Percentiles rank a stretch among this genome's conserved stretches.
phyloP scores from a whole-genome alignment of 2,888 invertebrate species.

The Drosophila dives region DNA sequence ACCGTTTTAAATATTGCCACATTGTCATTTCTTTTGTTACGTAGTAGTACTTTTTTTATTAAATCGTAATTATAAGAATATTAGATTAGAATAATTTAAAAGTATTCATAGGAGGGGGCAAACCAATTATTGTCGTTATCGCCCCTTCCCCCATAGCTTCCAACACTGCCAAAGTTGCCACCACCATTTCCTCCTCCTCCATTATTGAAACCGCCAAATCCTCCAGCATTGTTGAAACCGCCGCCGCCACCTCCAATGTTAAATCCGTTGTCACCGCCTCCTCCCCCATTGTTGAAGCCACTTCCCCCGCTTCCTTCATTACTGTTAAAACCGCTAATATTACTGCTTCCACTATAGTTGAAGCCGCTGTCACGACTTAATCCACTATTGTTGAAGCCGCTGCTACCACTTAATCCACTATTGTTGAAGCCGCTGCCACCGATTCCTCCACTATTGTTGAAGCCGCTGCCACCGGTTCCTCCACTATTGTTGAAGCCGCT shows the following conservation, averaged over 20 bases:
- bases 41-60: slow-evolving; percentile 1
- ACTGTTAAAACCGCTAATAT: no score
- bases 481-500: slow-evolving; percentile 6
- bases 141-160: neutral
- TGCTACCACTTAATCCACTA: neutral
- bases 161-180: slow-evolving; percentile 4
- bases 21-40: neutral
- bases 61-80: neutral
- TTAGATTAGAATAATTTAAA: neutral
- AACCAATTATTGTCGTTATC: neutral
- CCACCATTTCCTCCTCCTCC: neutral
- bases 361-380: neutral
- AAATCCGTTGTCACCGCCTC: neutral
- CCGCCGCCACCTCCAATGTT: slow-evolving; percentile 4
- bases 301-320: neutral
- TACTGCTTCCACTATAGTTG: neutral
- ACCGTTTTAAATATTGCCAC: neutral
- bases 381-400: slow-evolving; percentile 5
- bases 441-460: no score
- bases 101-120: neutral
- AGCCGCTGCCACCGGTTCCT: neutral
- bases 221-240: slow-evolving; percentile 5
- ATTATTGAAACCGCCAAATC: slow-evolving; percentile 5
- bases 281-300: slow-evolving; percentile 13
- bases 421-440: slow-evolving; percentile 12